phyloP scores from a whole-genome alignment of 2,888 invertebrate genomes.

The Dascillus cervinus region DNA sequence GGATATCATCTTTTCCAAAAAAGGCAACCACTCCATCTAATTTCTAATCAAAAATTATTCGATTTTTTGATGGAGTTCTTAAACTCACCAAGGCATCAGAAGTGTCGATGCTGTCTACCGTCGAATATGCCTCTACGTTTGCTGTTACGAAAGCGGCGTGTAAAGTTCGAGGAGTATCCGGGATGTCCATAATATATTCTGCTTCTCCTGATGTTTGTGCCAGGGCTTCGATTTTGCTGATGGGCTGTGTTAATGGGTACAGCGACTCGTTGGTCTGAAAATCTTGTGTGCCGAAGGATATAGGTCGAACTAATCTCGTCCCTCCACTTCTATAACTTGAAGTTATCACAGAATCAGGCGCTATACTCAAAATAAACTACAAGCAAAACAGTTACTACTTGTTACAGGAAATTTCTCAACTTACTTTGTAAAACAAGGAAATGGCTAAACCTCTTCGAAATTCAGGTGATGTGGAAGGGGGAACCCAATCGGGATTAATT shows the following conservation, averaged over 20 bases:
- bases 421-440: conserved; percentile 74
- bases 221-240: conserved; percentile 54
- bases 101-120: conserved; percentile 54
- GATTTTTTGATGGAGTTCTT: no score
- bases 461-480: conserved; percentile 60
- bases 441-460: conserved; percentile 66
- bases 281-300: conserved; percentile 53
- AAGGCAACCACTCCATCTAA: conserved; percentile 59
- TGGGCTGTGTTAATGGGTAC: conserved; percentile 58
- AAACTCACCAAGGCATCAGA: conserved; percentile 58
- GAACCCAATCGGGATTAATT: conserved; percentile 53
- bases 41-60: no score
- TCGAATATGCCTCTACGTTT: conserved; percentile 49
- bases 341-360: conserved; percentile 38
- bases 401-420: no score
- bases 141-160: conserved; percentile 64
- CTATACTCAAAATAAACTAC: conserved; percentile 30
- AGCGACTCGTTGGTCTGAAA: conserved; percentile 51
- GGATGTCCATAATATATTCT: conserved; percentile 67
- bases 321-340: conserved; percentile 43
- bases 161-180: conserved; percentile 56
- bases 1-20: conserved; percentile 59
- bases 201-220: conserved; percentile 57
- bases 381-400: no score
- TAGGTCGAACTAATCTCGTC: conserved; percentile 41